These are phyloP conservation scores for Chelonia mydas DNA, from an alignment of 2,797 vertebrate genomes.

Conservation along the genomic window DNA sequence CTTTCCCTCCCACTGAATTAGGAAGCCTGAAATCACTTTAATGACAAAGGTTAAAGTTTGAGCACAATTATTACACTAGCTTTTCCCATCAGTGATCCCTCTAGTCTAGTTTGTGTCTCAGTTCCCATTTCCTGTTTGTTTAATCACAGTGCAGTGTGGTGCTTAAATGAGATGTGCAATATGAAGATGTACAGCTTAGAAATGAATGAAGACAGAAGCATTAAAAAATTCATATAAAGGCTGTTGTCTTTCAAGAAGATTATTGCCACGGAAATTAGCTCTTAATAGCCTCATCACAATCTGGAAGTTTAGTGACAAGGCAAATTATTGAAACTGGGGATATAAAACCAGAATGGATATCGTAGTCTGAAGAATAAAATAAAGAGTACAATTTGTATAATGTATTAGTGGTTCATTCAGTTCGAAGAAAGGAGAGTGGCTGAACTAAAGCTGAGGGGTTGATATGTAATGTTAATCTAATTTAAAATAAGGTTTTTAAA, in stretches of 20 bases:
- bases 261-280: not conserved
- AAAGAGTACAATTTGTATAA: not conserved
- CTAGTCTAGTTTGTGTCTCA: not conserved
- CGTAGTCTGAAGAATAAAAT: not conserved
- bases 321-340: not conserved
- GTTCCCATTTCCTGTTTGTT: not conserved
- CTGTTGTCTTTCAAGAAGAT: slow-evolving; percentile 5
- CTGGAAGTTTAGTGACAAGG: not conserved
- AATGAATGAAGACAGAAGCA: not conserved
- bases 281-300: not conserved
- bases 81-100: not conserved
- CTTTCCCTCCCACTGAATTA: not conserved
- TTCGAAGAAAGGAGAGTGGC: not conserved
- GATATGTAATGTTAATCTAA: not conserved
- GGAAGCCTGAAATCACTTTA: slow-evolving; percentile 8
- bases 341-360: not conserved
- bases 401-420: not conserved
- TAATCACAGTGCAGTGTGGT: not conserved
- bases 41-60: slow-evolving; percentile 36
- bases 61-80: not conserved
- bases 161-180: not conserved
- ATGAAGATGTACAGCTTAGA: not conserved
- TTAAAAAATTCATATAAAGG: slow-evolving; percentile 18
- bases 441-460: not conserved
- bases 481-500: not conserved